Evolutionary conservation across 1,140 invertebrate species (phyloP).

Genomic region (Diorhabda carinulata): DNA sequence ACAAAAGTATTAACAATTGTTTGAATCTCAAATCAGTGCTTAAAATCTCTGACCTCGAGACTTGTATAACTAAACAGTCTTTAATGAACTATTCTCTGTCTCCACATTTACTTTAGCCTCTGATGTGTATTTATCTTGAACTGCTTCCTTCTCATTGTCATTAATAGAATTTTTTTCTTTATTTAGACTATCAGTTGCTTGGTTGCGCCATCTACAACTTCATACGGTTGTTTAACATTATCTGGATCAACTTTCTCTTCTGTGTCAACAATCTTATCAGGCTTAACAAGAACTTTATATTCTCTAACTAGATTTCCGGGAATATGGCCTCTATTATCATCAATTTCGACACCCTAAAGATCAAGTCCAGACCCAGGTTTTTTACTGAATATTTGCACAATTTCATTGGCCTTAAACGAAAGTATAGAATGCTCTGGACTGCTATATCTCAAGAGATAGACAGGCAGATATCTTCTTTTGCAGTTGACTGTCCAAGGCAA

Average conservation of each 20-base stretch:
- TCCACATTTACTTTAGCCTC: too few species aligned
- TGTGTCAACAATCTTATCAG: slow-evolving; percentile 50
- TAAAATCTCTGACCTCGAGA: too few species aligned
- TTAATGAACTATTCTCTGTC: too few species aligned
- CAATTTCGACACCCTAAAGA: slow-evolving; percentile 69
- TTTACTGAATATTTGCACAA: slow-evolving; percentile 68
- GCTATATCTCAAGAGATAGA: slow-evolving; percentile 51
- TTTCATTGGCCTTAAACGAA: slow-evolving; percentile 59
- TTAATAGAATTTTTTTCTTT: not conserved
- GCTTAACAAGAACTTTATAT: slow-evolving; percentile 49
- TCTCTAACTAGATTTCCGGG: slow-evolving; percentile 53
- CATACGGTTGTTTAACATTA: slow-evolving; percentile 43
- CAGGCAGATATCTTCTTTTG: too few species aligned
- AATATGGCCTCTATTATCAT: slow-evolving; percentile 66
- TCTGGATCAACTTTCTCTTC: slow-evolving; percentile 40
- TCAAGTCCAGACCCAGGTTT: slow-evolving; percentile 60
- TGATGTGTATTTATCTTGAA: too few species aligned
- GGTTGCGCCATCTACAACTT: slow-evolving; percentile 51
- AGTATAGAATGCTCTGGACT: slow-evolving; percentile 58
- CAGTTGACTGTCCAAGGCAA: too few species aligned
- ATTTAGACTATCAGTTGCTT: slow-evolving; percentile 14
- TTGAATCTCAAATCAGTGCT: too few species aligned
- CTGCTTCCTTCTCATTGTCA: not conserved
- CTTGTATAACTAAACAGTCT: too few species aligned
- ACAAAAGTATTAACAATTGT: too few species aligned